Conservation (phyloP, 2,797 vertebrate genomes). For the Halcyon leucocephala region DNA sequence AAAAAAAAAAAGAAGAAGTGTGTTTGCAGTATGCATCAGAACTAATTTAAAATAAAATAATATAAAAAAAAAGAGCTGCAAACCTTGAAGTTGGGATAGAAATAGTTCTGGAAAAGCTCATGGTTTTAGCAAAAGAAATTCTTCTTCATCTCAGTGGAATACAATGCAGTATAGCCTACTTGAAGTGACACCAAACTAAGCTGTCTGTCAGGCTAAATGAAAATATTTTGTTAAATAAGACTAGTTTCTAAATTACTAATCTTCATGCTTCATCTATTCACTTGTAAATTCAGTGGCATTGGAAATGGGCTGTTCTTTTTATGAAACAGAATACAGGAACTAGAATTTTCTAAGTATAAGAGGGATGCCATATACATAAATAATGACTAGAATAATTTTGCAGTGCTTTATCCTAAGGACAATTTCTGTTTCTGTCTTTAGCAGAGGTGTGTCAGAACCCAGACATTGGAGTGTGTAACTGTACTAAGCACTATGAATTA, state of each 20-base stretch:
- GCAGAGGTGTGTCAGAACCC: neutral
- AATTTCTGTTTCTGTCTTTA: neutral
- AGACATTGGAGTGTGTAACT: neutral
- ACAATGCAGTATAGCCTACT: neutral
- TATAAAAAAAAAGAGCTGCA: neutral
- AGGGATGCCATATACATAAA: neutral
- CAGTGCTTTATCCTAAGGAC: neutral
- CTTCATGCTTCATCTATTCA: constrained; percentile 19
- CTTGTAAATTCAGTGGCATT: neutral
- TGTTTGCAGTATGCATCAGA: constrained; percentile 55
- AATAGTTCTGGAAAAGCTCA: constrained; percentile 35
- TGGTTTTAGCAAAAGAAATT: constrained; percentile 18
- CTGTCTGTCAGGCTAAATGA: neutral
- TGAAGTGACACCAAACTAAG: neutral
- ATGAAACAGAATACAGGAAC: neutral
- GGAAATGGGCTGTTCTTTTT: neutral
- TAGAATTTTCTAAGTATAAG: neutral
- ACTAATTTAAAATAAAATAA: neutral
- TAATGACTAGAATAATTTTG: neutral
- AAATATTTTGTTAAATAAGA: constrained; percentile 19
- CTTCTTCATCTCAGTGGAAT: neutral
- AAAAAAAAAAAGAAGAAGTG: neutral
- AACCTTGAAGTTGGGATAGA: constrained; percentile 66
- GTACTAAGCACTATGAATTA: neutral
- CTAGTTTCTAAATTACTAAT: constrained; percentile 24